Evolutionary conservation across 2,797 vertebrate species (phyloP), one percentile per base, ranked within the genome.

Genomic region (Macropus fuliginosus): DNA sequence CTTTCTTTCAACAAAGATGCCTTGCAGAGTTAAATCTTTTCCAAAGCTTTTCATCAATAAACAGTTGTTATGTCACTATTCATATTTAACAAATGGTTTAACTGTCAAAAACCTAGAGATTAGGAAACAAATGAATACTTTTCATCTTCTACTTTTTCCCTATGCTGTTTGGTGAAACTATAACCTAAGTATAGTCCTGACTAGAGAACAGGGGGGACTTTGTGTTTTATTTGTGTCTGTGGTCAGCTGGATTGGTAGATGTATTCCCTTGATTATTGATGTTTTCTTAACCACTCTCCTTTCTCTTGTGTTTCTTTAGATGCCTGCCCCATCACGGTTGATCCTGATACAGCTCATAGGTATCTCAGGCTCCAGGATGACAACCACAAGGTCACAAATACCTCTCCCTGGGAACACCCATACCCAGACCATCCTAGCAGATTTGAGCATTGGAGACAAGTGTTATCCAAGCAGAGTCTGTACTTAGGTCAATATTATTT

Each of bases 321-420:
- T 96, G 97, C 96, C 0, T 97, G 94, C 55, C 96, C 93, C 0
- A 90, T 98, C 81, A 96, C 9, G 0, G 98, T 99, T 2, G 99
- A 99, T n/a, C 97, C 96, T 0, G 98, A 98, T 66, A 99, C 99
- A 0, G 99, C 99, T 6, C 99, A 99, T 97, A 99, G 98, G 97
- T 99, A 99, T 97, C 99, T 99, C 91, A 99, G 99, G 0, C 98
- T 99, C 96, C 99, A 99, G 0, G 99, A 99, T 46, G 98, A 99
- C 5, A 99, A 99, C 74, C 92, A 97, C 95, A 99, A 99, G 96
- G 99, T 99, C 95, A 99, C 99, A 28, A 99, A 99, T 98, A 98
- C 99, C 54, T 98, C 99, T 0, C 99, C 99, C 0, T 99, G 99
- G 99, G 99, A 99, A 93, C 99, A 99, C 16, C 97, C 98, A 0